These are phyloP conservation scores for Scelioninae gen. 2 DNA, from an alignment of 2,888 invertebrate genomes.

Conservation along the genomic window DNA sequence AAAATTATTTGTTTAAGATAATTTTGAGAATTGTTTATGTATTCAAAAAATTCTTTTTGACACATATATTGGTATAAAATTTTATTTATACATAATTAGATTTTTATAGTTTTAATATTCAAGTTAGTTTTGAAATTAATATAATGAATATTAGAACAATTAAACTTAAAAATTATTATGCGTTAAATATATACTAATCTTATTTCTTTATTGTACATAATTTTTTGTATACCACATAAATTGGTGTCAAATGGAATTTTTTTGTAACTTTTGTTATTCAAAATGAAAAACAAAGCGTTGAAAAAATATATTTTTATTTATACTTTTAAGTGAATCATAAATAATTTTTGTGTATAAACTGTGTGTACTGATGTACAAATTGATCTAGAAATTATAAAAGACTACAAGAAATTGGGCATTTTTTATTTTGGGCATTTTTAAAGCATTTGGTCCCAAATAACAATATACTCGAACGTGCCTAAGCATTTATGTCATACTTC, in stretches of 20 bases:
- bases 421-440: conserved; percentile 17
- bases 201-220: neutral
- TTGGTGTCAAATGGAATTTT: conserved; percentile 28
- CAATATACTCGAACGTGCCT: too few species aligned
- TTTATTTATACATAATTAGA: too few species aligned
- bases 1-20: too few species aligned
- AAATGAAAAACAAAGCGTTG: neutral
- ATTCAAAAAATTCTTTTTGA: too few species aligned
- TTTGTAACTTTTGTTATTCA: conserved; percentile 1
- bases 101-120: too few species aligned
- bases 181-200: too few species aligned
- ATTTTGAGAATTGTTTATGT: too few species aligned
- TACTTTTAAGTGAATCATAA: neutral
- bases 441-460: conserved; percentile 1
- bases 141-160: too few species aligned
- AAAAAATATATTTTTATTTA: conserved; percentile 5
- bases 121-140: too few species aligned
- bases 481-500: too few species aligned
- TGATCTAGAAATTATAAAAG: neutral
- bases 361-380: neutral
- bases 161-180: too few species aligned
- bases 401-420: conserved; percentile 16
- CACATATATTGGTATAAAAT: too few species aligned
- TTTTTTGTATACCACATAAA: neutral
- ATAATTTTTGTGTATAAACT: conserved; percentile 8